A percentile compares a stretch with the other conserved stretches of the same genome.
Conservation (phyloP, 2,797 vertebrate genomes). For the Malurus leucopterus region DNA sequence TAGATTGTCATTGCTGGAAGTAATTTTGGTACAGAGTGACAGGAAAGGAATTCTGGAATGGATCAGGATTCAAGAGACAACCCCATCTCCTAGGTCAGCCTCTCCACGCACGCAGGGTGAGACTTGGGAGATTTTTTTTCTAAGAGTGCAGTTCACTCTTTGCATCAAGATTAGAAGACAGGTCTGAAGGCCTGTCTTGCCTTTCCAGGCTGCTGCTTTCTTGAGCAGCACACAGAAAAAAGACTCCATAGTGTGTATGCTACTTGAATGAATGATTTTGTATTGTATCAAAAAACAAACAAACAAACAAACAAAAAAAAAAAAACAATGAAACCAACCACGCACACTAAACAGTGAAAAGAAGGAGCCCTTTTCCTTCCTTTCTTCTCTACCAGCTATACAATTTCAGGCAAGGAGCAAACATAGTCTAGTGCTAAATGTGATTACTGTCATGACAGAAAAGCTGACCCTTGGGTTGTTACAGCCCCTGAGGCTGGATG, state of each 20-base stretch:
- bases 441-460: neutral
- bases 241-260: rapidly evolving
- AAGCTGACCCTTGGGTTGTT: neutral
- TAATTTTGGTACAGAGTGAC: neutral
- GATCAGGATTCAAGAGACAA: neutral
- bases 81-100: neutral
- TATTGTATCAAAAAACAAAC: neutral
- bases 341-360: neutral
- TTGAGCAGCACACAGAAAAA: neutral
- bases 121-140: neutral
- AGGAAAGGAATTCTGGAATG: neutral
- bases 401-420: neutral
- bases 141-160: neutral
- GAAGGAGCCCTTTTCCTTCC: neutral
- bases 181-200: neutral
- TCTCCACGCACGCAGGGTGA: rapidly evolving
- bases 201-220: neutral
- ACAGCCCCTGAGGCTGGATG: neutral
- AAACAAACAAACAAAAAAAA: neutral
- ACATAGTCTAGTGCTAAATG: neutral
- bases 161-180: neutral
- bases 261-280: neutral
- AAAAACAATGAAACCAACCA: neutral
- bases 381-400: neutral
- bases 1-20: neutral